Evolutionary conservation across 1,140 invertebrate genomes (phyloP), one percentile per base, ranked within the genome.

Genomic region (Neodiprion fabricii): DNA sequence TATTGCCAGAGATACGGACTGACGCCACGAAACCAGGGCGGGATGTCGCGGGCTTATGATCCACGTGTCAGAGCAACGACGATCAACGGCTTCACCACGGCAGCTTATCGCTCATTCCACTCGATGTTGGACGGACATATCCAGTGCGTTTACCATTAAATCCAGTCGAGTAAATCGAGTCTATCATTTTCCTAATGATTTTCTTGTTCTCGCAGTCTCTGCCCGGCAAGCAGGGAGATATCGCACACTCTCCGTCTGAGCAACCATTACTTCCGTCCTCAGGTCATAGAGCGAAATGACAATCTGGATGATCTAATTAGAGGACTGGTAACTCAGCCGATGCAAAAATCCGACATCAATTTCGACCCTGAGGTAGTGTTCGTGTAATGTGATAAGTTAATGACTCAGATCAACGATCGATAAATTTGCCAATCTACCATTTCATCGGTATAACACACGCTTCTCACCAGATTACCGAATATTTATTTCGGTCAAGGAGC

Each of bases 71-170:
- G 94, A 79, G 89, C 92, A 8, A 89, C 90, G 0, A 87, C 93
- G 17, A 88, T 92, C 40, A 94, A 93, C 82, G 90, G 90, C 48
- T 93, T 93, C 79, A 89, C 90, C 0, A 89, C 90, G 1, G 92
- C 88, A 10, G 92, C 92, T 4, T 93, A 91, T 80, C 84, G 92
- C 70, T 91, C 91, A 78, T 90, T 92, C 28, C 92, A 93, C 82
- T 90, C 91, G 3, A 82, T 92, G 9, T 84, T 93, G 21, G 90
- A 90, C 4, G 88, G 85, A 21, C 72, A 81, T 9, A 80, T 88
- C 48, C 74, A 82, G 82, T 85, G 78, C 73, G 78, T 73, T 67
- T 69, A 23, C 10, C 10, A n/a, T 12, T 8, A n/a, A 61, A n/a
- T 12, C 53, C n/a, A 1, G 2, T 61, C 8, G 1, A 2, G 53